These are phyloP conservation scores for Enteromius afrohamiltoni DNA, from an alignment of 2,797 vertebrate genomes.

Conservation along the genomic window DNA sequence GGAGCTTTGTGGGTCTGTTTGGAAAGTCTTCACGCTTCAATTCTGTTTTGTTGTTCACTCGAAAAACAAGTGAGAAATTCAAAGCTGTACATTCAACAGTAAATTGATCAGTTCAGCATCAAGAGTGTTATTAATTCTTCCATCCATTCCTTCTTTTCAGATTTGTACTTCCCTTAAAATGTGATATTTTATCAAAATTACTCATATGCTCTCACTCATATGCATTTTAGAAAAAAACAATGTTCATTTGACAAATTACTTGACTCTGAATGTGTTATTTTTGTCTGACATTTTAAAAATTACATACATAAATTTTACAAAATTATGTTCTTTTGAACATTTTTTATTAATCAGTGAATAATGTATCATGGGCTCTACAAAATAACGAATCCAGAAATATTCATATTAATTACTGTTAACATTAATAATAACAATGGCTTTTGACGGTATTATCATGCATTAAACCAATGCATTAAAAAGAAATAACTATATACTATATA, in stretches of 20 bases:
- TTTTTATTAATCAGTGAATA: background rate
- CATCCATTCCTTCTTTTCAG: background rate
- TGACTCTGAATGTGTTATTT: background rate
- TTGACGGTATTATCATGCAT: too few relatives aligned
- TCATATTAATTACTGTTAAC: background rate
- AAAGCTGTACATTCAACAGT: background rate
- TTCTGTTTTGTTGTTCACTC: constrained; percentile 18
- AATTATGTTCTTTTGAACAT: background rate
- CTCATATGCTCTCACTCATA: constrained; percentile 3
- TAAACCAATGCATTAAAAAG: too few relatives aligned
- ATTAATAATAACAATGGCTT: background rate
- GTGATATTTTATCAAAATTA: background rate
- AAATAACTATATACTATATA: too few relatives aligned
- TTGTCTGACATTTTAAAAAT: background rate
- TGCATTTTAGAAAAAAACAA: constrained; percentile 39
- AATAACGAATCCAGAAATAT: background rate
- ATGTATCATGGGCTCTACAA: background rate
- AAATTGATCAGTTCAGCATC: background rate
- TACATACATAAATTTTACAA: background rate
- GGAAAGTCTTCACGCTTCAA: constrained; percentile 31
- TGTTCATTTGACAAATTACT: constrained; percentile 62
- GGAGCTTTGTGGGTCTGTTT: constrained; percentile 33
- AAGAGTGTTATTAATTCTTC: background rate
- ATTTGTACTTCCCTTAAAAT: background rate
- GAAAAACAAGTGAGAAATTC: constrained; percentile 4